Conservation (phyloP, 2,888 invertebrate genomes). For the Brachylomia viminalis region DNA sequence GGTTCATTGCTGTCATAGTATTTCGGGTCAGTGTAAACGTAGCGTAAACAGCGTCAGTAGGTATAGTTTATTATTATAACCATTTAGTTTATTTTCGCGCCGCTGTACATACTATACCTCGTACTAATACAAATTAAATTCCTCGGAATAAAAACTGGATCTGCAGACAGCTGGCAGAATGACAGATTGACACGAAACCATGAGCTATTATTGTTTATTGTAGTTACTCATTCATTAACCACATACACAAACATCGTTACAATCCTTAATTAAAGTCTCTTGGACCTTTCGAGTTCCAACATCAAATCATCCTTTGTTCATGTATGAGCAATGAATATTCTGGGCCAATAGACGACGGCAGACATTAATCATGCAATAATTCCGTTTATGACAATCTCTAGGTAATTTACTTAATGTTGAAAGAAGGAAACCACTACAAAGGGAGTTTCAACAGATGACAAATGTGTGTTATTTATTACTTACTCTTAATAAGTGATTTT, state of each 20-base stretch:
- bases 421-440: constrained; percentile 4
- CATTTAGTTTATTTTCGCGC: constrained; percentile 25
- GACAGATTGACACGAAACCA: constrained; percentile 39
- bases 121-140: constrained; percentile 8
- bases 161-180: constrained; percentile 1
- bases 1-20: constrained; percentile 27
- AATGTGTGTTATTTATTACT: background rate
- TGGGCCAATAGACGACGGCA: constrained; percentile 20
- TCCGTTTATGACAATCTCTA: constrained; percentile 13
- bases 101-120: background rate
- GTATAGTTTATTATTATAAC: constrained; percentile 26
- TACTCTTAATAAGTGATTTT: too few relatives aligned
- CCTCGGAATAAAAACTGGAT: constrained; percentile 11
- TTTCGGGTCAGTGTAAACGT: constrained; percentile 38
- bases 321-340: constrained; percentile 33
- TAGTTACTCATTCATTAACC: constrained; percentile 46
- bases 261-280: constrained; percentile 17
- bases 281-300: constrained; percentile 7
- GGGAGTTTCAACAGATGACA: constrained; percentile 22
- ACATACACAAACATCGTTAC: constrained; percentile 11
- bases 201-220: constrained; percentile 36
- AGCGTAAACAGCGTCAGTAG: constrained; percentile 26
- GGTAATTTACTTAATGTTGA: background rate
- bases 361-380: constrained; percentile 39
- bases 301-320: constrained; percentile 23